Evolutionary conservation across 2,888 invertebrate species (phyloP).

Genomic region (Ischnura elegans): DNA sequence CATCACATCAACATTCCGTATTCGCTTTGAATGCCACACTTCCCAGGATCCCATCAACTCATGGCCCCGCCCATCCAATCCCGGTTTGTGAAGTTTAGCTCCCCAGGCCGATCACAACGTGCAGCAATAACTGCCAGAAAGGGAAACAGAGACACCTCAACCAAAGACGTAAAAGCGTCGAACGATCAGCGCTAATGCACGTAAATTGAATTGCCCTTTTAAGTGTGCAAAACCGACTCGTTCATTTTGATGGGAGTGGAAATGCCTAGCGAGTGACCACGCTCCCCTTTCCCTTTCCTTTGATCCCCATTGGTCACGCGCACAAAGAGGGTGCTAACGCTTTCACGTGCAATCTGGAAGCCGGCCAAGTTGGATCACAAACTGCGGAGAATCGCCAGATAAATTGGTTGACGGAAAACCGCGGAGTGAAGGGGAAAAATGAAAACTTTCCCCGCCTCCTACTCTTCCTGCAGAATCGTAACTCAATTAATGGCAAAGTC

Average conservation of each 20-base stretch:
- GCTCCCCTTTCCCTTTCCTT: not conserved
- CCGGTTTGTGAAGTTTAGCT: not conserved
- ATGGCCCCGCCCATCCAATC: too few species aligned
- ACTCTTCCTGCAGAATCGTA: not conserved
- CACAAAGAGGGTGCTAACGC: conserved; percentile 5
- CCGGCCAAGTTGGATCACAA: conserved; percentile 35
- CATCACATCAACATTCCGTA: too few species aligned
- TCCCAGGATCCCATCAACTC: not conserved
- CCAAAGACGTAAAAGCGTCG: not conserved
- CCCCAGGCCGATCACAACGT: not conserved
- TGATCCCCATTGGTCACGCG: not conserved
- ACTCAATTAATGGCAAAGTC: conserved; percentile 1
- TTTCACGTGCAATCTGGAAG: conserved; percentile 1
- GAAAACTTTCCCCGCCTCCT: not conserved
- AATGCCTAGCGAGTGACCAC: not conserved
- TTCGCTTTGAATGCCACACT: not conserved
- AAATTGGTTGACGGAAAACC: conserved; percentile 23
- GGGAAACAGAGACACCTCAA: not conserved
- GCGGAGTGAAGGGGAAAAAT: not conserved
- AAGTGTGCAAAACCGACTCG: not conserved
- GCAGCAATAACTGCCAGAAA: too few species aligned
- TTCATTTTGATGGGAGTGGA: not conserved
- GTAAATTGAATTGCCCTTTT: conserved; percentile 24
- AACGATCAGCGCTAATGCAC: conserved; percentile 26
- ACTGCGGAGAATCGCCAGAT: conserved; percentile 26